Evolutionary conservation across 2,888 invertebrate species (phyloP), one percentile per base, ranked within the genome.

Genomic region (Athetis lepigone): DNA sequence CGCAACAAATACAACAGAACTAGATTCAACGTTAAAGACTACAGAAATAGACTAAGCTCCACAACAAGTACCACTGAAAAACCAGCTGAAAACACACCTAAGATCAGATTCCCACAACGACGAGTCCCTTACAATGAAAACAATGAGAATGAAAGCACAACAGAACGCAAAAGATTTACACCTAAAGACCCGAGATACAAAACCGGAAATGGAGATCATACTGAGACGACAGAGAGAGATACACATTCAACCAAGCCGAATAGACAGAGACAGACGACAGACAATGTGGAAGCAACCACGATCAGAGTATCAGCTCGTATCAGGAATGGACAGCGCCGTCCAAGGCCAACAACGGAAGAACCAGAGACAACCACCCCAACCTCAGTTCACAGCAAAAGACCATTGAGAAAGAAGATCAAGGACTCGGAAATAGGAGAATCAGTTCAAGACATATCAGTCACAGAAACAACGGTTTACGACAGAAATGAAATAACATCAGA

Each of bases 21-120:
- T 1, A 93, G 96, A 72, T 97, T 97, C 86, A 97, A 97, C 83
- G 96, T 97, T 4, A 97, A 97, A 88, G 97, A 97, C 73, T 97
- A 97, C 85, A 96, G 96, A 82, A 97, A 95, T 76, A 93, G 97
- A 66, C 86, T 97, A 51, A 96, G 95, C 77, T 95, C 95, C 0
- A 95, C 96, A 0, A 95, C 96, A 7, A 91, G 91, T 51, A 91
- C 93, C 21, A 92, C 94, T 18, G 95, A 95, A 70, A 91, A 88
- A 67, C 77, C 91, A 0, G 66, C 70, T 11, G 92, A 90, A 70
- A 84, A 89, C 23, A 88, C 89, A 16, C 87, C 93, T 1, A 95
- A 95, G 83, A 39, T 92, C 7, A 87, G 96, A 80, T 95, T 91
- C 80, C 95, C 96, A 1, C 93, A 92, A 55, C 89, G 96, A 82